A percentile compares a stretch with the other conserved stretches of the same genome.
These are phyloP conservation scores for Xylota segnis DNA, from an alignment of 2,888 invertebrate genomes.

Conservation along the genomic window DNA sequence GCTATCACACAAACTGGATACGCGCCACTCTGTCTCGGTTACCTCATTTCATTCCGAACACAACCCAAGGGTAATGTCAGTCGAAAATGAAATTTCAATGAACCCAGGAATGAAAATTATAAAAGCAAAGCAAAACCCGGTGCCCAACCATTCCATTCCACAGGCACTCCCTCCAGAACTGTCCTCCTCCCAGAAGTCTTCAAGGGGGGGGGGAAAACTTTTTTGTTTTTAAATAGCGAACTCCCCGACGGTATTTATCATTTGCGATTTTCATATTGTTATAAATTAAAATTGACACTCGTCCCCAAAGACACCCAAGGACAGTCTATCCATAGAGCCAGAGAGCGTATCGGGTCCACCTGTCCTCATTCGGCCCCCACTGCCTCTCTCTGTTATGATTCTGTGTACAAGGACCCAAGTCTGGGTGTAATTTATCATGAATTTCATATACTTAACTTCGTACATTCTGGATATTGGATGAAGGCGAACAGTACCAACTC, in stretches of 20 bases:
- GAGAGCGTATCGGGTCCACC: not conserved
- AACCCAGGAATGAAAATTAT: slow-evolving; percentile 4
- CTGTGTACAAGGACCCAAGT: slow-evolving; percentile 6
- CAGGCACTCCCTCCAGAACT: not conserved
- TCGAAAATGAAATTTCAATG: slow-evolving; percentile 14
- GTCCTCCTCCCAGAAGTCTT: not conserved
- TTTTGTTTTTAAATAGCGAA: slow-evolving; percentile 29
- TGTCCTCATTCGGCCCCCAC: slow-evolving; percentile 7
- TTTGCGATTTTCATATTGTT: slow-evolving; percentile 44
- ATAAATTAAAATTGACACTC: slow-evolving; percentile 53
- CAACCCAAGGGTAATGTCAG: not conserved
- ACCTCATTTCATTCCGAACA: too few species aligned
- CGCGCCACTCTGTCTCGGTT: too few species aligned
- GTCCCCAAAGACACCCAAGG: slow-evolving; percentile 31
- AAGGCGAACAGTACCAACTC: not conserved
- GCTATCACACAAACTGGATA: too few species aligned
- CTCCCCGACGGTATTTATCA: slow-evolving; percentile 40
- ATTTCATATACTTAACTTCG: slow-evolving; percentile 33
- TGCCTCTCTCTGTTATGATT: slow-evolving; percentile 7
- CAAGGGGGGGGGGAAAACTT: not conserved
- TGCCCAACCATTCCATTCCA: not conserved
- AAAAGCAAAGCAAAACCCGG: slow-evolving; percentile 2
- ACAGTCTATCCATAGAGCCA: not conserved
- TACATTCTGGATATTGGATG: slow-evolving; percentile 14
- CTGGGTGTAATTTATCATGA: slow-evolving; percentile 47